A percentile compares a stretch with the other conserved stretches of the same genome.
These are phyloP conservation scores for Microcebus griseorufus DNA, from an alignment of 2,113 vertebrate genomes.

Conservation along the genomic window DNA sequence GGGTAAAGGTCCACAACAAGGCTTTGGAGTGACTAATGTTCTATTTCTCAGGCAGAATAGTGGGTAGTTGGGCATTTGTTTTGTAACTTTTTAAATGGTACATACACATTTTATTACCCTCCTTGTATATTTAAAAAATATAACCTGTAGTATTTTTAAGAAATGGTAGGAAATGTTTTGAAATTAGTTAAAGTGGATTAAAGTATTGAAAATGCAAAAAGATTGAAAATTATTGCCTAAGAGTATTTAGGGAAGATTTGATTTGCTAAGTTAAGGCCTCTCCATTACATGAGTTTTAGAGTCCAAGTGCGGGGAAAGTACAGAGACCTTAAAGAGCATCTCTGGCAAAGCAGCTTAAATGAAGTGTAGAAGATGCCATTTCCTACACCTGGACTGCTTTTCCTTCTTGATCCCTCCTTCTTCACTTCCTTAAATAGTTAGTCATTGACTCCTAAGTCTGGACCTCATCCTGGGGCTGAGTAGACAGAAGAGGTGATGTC, in stretches of 20 bases:
- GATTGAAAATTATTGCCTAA: neutral
- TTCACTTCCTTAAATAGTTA: neutral
- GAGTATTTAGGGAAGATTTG: neutral
- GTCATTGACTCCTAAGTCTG: neutral
- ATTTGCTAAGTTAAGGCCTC: slow-evolving; percentile 12
- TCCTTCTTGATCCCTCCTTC: neutral
- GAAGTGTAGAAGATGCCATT: neutral
- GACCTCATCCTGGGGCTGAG: neutral
- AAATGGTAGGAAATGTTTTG: slow-evolving; percentile 37
- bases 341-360: neutral
- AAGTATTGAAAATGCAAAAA: neutral
- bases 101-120: neutral
- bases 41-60: neutral
- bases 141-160: neutral
- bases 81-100: neutral
- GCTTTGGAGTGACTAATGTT: neutral
- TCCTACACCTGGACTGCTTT: neutral
- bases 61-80: neutral
- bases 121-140: neutral
- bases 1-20: neutral
- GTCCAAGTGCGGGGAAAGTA: neutral
- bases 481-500: neutral
- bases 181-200: slow-evolving; percentile 18
- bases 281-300: neutral
- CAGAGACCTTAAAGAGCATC: neutral